Conservation (phyloP, 2,888 invertebrate genomes). For the Cheilosia vulpina region DNA sequence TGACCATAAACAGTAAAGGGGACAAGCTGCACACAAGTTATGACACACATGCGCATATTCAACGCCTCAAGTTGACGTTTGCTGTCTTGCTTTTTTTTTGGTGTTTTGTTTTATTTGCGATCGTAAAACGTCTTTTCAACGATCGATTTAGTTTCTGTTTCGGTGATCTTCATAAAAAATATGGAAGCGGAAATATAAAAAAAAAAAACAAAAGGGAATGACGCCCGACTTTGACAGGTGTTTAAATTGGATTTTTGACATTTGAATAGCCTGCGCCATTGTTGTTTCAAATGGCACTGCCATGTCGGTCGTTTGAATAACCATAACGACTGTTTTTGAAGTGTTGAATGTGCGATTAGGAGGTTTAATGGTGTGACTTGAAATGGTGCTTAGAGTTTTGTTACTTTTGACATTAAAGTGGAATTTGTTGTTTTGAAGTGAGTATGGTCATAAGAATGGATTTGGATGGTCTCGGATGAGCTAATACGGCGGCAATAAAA, state of each 20-base stretch:
- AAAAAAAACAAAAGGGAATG: constrained; percentile 30
- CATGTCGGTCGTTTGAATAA: constrained; percentile 47
- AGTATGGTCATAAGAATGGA: constrained; percentile 2
- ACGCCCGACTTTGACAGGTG: constrained; percentile 31
- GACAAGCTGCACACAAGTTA: constrained; percentile 21
- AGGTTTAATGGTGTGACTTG: constrained; percentile 24
- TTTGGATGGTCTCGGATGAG: not conserved
- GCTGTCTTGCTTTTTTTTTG: not conserved
- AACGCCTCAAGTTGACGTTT: constrained; percentile 56
- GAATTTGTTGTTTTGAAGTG: constrained; percentile 9
- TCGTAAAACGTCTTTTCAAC: constrained; percentile 42
- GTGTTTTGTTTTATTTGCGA: constrained; percentile 1
- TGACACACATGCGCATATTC: constrained; percentile 23
- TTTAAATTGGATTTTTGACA: constrained; percentile 50
- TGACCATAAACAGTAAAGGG: not conserved
- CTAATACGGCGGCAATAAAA: not conserved
- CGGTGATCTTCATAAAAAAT: constrained; percentile 25
- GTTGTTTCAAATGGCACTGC: constrained; percentile 5
- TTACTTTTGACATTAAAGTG: constrained; percentile 17
- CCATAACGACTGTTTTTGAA: constrained; percentile 43
- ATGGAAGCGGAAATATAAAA: constrained; percentile 52
- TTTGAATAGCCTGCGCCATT: constrained; percentile 30
- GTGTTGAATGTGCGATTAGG: constrained; percentile 48
- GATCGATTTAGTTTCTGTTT: constrained; percentile 30
- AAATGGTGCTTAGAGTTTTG: constrained; percentile 11